Base-by-base conservation (phyloP, 2,113 vertebrate species). In the Fukomys damarensis region DNA sequence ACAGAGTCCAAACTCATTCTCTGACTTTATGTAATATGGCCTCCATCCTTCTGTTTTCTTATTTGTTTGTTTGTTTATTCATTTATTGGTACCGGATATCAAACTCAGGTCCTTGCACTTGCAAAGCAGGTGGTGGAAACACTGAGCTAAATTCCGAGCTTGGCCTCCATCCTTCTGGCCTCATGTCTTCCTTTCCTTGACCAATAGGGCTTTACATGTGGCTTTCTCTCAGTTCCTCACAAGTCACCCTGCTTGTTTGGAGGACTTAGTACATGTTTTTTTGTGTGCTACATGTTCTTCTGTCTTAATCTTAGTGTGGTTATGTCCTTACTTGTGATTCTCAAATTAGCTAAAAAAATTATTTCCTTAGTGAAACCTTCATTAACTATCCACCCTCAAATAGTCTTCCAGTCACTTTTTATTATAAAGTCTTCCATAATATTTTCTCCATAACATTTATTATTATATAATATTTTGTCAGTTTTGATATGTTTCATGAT, bases 401-500 rank as follows among this genome's bases (percentile, higher is more conserved):
- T 84, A 86, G 17, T 82, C 52, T 61, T 7, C 32, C 30, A 81
- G 12, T 61, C 52, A 68, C 0, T 41, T 4, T 83, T 85, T 80
- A 65, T 54, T 35, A 52, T 63, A 56, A 52, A 54, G 88, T 3
- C 28, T 30, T 95, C 3, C 7, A n/a, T 72, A 70, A 30, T n/a
- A 77, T 92, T 96, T 96, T 92, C 61, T 92, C 54, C 0, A 7
- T 68, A 68, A 28, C 52, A 74, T 46, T 70, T 92, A 43, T 93
- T 28, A 38, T 77, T 70, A 79, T 85, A 26, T 88, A 46, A 85
- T 61, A 72, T 56, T 96, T 85, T 94, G 22, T 70, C 72, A 91
- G n/a, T 91, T 94, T 26, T 79, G 1, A 35, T 74, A 85, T 56
- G 5, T 88, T 94, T 93, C n/a, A 28, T 94, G 81, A 92, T 77